Evolutionary conservation across 2,888 invertebrate genomes (phyloP).

Genomic region (Prionchulus punctatus): DNA sequence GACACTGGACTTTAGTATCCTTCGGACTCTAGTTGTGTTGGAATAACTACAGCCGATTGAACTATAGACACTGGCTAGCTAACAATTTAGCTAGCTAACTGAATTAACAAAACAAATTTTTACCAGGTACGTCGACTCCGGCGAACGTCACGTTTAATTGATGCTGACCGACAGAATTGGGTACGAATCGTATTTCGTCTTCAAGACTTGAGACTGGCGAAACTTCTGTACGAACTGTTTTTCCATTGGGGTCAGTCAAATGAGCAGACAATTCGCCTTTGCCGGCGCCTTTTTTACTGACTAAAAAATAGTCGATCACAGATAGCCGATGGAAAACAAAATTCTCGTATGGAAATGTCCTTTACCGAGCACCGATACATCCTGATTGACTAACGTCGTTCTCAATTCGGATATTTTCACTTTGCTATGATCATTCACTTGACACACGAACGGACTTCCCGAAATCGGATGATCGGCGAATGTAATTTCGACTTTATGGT

Average conservation of each 20-base stretch:
- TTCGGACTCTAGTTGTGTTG: too few relatives aligned
- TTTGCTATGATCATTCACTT: slow-evolving; percentile 59
- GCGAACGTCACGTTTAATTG: slow-evolving; percentile 22
- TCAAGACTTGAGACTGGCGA: slow-evolving; percentile 20
- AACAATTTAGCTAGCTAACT: too few relatives aligned
- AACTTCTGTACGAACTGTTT: not conserved
- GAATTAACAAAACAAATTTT: not conserved
- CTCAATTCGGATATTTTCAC: not conserved
- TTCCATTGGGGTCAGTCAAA: not conserved
- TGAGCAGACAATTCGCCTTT: slow-evolving; percentile 23
- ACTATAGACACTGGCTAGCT: too few relatives aligned
- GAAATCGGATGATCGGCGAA: slow-evolving; percentile 57
- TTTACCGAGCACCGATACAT: not conserved
- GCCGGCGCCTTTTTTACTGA: slow-evolving; percentile 25
- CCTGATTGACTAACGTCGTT: not conserved
- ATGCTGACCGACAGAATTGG: slow-evolving; percentile 24
- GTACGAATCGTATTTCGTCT: slow-evolving; percentile 25
- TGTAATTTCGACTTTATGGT: slow-evolving; percentile 71
- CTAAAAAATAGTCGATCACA: slow-evolving; percentile 16
- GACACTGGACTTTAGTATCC: too few relatives aligned
- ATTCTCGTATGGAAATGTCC: not conserved
- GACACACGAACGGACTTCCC: slow-evolving; percentile 84
- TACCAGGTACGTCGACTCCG: slow-evolving; percentile 27
- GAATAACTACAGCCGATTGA: too few relatives aligned
- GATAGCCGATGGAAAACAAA: not conserved